phyloP scores from a whole-genome alignment of 2,888 invertebrate genomes.

The Caenorhabditis auriculariae region DNA sequence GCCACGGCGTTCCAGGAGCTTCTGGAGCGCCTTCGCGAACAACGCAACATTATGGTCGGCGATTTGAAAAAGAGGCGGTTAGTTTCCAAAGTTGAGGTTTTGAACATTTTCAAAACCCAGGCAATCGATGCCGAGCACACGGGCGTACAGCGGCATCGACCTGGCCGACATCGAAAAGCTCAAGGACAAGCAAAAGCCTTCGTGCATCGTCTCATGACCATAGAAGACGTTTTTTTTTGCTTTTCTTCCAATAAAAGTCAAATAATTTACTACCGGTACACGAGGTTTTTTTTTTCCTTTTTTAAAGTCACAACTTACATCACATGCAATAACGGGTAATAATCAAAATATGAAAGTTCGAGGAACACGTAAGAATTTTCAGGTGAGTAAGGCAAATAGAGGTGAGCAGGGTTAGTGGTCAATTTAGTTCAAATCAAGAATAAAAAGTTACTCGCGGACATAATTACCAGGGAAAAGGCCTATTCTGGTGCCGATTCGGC shows the following conservation, averaged over 20 bases:
- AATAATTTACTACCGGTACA: no score
- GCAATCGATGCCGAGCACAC: conserved; percentile 38
- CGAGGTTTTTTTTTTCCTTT: no score
- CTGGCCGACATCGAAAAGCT: conserved; percentile 28
- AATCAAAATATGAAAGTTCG: no score
- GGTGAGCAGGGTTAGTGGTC: no score
- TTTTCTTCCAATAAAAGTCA: no score
- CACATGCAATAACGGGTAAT: no score
- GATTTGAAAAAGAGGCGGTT: conserved; percentile 12
- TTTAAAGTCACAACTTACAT: no score
- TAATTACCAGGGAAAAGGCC: conserved; percentile 75
- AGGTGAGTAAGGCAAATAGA: no score
- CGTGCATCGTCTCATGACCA: conserved; percentile 7
- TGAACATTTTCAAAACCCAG: conserved; percentile 8
- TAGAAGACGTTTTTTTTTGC: no score
- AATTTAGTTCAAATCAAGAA: no score
- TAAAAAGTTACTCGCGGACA: conserved; percentile 67
- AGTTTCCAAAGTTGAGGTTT: neutral
- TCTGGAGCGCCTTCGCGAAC: conserved; percentile 23
- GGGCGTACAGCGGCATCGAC: conserved; percentile 30
- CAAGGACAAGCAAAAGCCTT: conserved; percentile 4
- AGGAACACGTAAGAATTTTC: no score
- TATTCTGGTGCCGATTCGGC: conserved; percentile 69
- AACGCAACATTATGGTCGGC: neutral
- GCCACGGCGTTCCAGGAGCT: conserved; percentile 28